Conservation (phyloP, 2,888 invertebrate genomes). For the Dilophus febrilis region DNA sequence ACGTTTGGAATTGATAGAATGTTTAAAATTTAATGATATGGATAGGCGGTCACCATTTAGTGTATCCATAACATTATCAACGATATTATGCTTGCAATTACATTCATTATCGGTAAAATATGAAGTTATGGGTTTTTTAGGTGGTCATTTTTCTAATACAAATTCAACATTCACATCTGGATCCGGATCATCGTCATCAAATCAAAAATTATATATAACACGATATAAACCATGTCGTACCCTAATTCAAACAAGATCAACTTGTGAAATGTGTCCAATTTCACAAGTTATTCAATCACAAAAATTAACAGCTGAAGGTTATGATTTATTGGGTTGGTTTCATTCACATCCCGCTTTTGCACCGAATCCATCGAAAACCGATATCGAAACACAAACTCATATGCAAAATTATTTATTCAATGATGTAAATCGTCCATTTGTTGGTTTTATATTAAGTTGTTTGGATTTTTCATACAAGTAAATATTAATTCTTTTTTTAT, state of each 20-base stretch:
- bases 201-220: constrained; percentile 28
- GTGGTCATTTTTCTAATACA: constrained; percentile 29
- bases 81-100: constrained; percentile 46
- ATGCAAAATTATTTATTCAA: constrained; percentile 31
- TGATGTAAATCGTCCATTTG: constrained; percentile 11
- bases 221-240: constrained; percentile 47
- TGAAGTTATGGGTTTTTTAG: constrained; percentile 61
- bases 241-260: constrained; percentile 41
- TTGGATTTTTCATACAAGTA: constrained; percentile 13
- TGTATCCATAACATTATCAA: constrained; percentile 39
- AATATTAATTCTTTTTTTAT: constrained; percentile 1
- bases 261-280: constrained; percentile 66
- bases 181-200: constrained; percentile 8
- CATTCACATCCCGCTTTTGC: constrained; percentile 61
- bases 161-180: too few species aligned
- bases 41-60: constrained; percentile 37
- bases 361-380: constrained; percentile 49
- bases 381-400: constrained; percentile 45
- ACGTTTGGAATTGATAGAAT: constrained; percentile 12
- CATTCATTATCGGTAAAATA: constrained; percentile 51
- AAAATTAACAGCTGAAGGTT: constrained; percentile 31
- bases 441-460: constrained; percentile 14
- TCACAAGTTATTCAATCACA: constrained; percentile 46
- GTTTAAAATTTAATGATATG: constrained; percentile 5
- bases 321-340: constrained; percentile 51